Evolutionary conservation across 2,113 vertebrate genomes (phyloP), one percentile per base, ranked within the genome.

Genomic region (Myxocyprinus asiaticus): DNA sequence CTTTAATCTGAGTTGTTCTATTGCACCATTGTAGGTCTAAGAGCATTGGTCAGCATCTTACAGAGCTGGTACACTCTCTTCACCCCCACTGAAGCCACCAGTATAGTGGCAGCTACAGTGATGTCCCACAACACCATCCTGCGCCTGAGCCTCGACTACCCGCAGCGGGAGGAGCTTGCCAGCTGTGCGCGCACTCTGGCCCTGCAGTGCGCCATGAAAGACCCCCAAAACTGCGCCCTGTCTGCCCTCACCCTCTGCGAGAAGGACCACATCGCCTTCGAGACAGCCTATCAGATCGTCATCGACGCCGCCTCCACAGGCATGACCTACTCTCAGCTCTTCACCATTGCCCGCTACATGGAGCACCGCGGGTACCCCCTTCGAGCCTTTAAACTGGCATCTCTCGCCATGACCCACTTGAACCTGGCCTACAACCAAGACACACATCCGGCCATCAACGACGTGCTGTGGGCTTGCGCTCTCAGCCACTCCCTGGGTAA

Each of bases 391-490:
- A 99, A 99, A 89, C 88, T 99, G 91, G 97, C 97, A 72, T 97
- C 97, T 0, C 88, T 99, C 69, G 98, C 97, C 89, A 98, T 99
- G 97, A 96, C 95, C 0, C 98, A 98, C 89, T 96, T 99, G 68
- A 99, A 98, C 92, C 92, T 99, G 88, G 97, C 97, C 67, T 98
- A 99, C 91, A 99, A 99, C 94, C 98, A 99, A 94, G 98, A 99
- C 91, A 99, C 97, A 0, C 98, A 98, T 88, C 96, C 98, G 0
- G 98, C 98, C 87, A 98, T 99, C 91, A 99, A 99, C 0, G 98
- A 99, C 9, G 98, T 99, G 86, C 95, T 99, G 42, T 99, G 97
- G 96, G 98, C 96, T 7, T 99, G 98, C 7, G 97, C 97, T 4
- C 94, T 99, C 86, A 98, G 96, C 91, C 98, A 99, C 91, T 99